These are phyloP conservation scores for Scaptomyza hsui DNA, from an alignment of 1,140 invertebrate species.

Conservation along the genomic window DNA sequence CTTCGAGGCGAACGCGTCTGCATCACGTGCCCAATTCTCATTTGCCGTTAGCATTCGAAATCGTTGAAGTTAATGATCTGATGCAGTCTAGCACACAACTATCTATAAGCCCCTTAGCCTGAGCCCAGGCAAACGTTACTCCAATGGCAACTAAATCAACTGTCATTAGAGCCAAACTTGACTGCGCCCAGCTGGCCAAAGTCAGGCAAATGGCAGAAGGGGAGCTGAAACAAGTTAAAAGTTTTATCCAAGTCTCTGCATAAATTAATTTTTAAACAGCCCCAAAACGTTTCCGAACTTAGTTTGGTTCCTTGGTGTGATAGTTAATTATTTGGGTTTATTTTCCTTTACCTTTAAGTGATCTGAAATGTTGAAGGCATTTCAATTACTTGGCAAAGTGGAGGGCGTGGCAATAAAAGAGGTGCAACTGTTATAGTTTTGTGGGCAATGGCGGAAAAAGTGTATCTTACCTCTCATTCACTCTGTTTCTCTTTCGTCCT, in stretches of 20 bases:
- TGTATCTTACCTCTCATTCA: too few relatives aligned
- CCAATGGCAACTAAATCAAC: conserved; percentile 64
- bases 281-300: conserved; percentile 36
- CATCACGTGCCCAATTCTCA: conserved; percentile 72
- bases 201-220: background rate
- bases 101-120: conserved; percentile 52
- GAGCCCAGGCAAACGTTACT: background rate
- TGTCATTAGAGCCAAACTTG: conserved; percentile 64
- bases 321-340: conserved; percentile 68
- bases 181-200: conserved; percentile 54
- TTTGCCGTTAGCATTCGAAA: conserved; percentile 74
- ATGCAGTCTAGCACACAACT: conserved; percentile 68
- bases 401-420: background rate
- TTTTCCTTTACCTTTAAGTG: conserved; percentile 33
- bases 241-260: conserved; percentile 53
- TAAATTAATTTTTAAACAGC: conserved; percentile 76
- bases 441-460: too few relatives aligned
- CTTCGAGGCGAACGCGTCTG: conserved; percentile 38
- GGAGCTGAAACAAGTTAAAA: conserved; percentile 17
- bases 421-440: background rate
- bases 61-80: conserved; percentile 78
- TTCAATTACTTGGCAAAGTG: conserved; percentile 19
- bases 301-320: conserved; percentile 22
- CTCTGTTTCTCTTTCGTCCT: too few relatives aligned
- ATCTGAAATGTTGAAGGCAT: conserved; percentile 12